A percentile compares a stretch with the other conserved stretches of the same genome.
phyloP scores from a whole-genome alignment of 2,888 invertebrate species.

The Lycaena phlaeas region DNA sequence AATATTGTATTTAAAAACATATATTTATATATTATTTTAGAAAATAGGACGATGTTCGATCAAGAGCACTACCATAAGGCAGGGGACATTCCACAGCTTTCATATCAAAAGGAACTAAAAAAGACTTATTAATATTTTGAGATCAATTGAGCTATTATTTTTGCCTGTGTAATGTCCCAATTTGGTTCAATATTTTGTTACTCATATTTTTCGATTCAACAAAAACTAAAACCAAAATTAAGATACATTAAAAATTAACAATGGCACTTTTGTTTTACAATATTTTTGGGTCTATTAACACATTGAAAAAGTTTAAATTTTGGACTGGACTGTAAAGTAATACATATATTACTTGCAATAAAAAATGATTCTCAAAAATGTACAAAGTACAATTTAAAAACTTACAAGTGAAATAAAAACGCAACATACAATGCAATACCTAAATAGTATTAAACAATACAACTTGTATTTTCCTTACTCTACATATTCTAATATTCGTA shows the following conservation, averaged over 20 bases:
- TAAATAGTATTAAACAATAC: not conserved
- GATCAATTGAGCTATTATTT: slow-evolving; percentile 46
- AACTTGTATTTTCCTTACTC: not conserved
- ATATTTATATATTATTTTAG: not conserved
- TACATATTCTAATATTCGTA: not conserved
- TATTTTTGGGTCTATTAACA: not conserved
- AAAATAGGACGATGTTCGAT: slow-evolving; percentile 16
- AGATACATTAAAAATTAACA: not conserved
- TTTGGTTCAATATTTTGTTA: no score
- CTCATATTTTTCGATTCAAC: no score
- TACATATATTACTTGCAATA: not conserved
- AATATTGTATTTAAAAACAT: no score
- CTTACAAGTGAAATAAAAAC: not conserved
- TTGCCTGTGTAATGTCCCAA: slow-evolving; percentile 32
- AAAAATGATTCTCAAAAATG: not conserved
- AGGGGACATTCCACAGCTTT: slow-evolving; percentile 37
- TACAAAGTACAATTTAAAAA: not conserved
- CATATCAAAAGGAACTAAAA: slow-evolving; percentile 51
- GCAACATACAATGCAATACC: not conserved
- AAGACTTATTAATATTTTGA: slow-evolving; percentile 46
- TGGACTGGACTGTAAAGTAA: no score
- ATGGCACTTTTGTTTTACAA: not conserved
- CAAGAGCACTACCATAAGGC: slow-evolving; percentile 36
- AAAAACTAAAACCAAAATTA: not conserved
- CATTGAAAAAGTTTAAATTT: no score